Evolutionary conservation across 2,113 vertebrate species (phyloP).

Genomic region (Pavo muticus): DNA sequence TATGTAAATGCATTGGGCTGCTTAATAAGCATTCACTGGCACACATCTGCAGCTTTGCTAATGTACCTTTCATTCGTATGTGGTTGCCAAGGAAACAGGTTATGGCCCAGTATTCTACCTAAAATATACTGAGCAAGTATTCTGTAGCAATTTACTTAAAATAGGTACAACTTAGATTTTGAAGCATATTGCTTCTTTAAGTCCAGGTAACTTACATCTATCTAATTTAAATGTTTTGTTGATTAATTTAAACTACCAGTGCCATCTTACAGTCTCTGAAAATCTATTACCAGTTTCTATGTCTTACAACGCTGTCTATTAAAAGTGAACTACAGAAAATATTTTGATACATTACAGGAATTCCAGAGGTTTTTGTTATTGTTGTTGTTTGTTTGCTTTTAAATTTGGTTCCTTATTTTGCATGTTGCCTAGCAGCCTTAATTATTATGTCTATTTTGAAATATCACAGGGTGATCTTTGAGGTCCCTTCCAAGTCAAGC

Average conservation of each 20-base stretch:
- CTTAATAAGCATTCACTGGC: constrained; percentile 66
- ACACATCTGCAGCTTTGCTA: constrained; percentile 74
- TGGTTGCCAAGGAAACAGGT: constrained; percentile 88
- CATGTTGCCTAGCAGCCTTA: background rate
- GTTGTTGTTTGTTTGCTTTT: background rate
- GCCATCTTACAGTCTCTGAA: background rate
- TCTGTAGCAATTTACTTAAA: constrained; percentile 37
- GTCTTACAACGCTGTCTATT: background rate
- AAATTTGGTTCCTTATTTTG: background rate
- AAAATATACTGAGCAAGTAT: constrained; percentile 63
- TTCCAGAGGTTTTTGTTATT: background rate
- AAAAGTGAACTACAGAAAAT: background rate
- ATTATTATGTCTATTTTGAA: background rate
- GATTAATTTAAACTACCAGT: background rate
- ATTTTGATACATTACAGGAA: background rate
- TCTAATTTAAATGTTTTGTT: background rate
- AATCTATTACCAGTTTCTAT: background rate
- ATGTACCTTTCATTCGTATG: constrained; percentile 81
- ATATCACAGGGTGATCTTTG: background rate
- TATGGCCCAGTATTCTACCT: constrained; percentile 85
- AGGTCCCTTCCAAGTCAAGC: too few species aligned
- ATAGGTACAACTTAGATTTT: background rate
- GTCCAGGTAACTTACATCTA: background rate
- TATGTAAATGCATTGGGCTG: constrained; percentile 63
- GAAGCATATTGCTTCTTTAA: background rate